A percentile compares a stretch with the other conserved stretches of the same genome.
Conservation (phyloP, 2,888 invertebrate species). For the Epiperipatus broadwayi region DNA sequence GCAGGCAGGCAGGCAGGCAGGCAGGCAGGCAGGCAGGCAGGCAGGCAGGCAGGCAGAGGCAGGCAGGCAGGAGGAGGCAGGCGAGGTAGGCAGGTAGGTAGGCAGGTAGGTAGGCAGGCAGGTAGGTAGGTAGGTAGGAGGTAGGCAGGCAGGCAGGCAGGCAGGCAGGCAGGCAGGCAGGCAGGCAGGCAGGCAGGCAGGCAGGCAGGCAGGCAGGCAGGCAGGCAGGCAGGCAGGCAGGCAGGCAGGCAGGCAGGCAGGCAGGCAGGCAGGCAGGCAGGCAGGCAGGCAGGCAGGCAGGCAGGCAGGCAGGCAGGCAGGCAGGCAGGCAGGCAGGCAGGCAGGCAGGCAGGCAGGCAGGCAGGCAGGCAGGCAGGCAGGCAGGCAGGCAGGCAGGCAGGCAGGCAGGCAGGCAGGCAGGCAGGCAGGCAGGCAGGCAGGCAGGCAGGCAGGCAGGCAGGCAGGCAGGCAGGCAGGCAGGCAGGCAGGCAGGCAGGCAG, state of each 20-base stretch:
- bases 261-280: not conserved
- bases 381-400: not conserved
- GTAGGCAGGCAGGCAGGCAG: too few relatives aligned
- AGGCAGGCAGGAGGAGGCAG: too few relatives aligned
- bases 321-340: not conserved
- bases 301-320: constrained; percentile 1
- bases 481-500: not conserved
- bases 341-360: not conserved
- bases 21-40: not conserved
- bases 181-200: constrained; percentile 1
- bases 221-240: not conserved
- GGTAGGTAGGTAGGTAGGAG: too few relatives aligned
- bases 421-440: not conserved
- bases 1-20: constrained; percentile 3
- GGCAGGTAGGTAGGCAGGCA: too few relatives aligned
- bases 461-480: not conserved
- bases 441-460: not conserved
- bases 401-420: not conserved
- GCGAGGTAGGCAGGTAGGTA: too few relatives aligned
- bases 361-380: not conserved
- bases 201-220: constrained; percentile 1
- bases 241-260: not conserved
- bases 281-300: constrained; percentile 1
- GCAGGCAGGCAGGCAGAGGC: too few relatives aligned
- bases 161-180: constrained; percentile 3